A percentile compares a stretch with the other conserved stretches of the same genome.
Evolutionary conservation across 2,888 invertebrate species (phyloP).

Genomic region (Tenthredo amoena): DNA sequence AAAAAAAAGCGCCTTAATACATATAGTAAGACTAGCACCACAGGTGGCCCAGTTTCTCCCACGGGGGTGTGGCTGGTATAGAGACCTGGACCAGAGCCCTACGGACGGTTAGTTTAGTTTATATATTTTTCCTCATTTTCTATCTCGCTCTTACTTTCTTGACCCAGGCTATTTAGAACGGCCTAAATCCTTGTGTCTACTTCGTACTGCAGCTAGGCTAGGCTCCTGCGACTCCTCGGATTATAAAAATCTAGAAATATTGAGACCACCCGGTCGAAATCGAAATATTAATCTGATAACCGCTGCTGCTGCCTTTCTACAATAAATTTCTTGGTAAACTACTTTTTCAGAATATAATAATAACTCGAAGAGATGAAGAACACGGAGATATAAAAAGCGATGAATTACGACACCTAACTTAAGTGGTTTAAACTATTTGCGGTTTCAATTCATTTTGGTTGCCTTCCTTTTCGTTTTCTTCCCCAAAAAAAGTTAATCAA

Average conservation of each 20-base stretch:
- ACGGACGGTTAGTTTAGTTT: slow-evolving; percentile 21
- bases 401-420: not conserved
- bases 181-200: slow-evolving; percentile 32
- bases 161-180: slow-evolving; percentile 17
- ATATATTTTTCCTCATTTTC: not conserved
- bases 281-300: slow-evolving; percentile 44
- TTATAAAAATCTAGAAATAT: slow-evolving; percentile 52
- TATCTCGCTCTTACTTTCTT: not conserved
- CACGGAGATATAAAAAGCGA: not conserved
- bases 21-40: slow-evolving; percentile 38
- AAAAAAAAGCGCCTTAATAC: too few species aligned
- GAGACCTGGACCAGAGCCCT: not conserved
- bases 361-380: not conserved
- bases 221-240: slow-evolving; percentile 20
- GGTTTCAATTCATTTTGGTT: not conserved
- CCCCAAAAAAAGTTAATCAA: too few species aligned
- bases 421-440: not conserved
- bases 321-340: not conserved
- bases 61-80: slow-evolving; percentile 44
- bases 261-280: slow-evolving; percentile 48
- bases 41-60: slow-evolving; percentile 49
- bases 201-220: not conserved
- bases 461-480: not conserved
- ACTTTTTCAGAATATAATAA: not conserved
- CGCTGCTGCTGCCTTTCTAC: not conserved